Base-by-base conservation (phyloP, 2,797 vertebrate species). In the Phalloptychus januarius region DNA sequence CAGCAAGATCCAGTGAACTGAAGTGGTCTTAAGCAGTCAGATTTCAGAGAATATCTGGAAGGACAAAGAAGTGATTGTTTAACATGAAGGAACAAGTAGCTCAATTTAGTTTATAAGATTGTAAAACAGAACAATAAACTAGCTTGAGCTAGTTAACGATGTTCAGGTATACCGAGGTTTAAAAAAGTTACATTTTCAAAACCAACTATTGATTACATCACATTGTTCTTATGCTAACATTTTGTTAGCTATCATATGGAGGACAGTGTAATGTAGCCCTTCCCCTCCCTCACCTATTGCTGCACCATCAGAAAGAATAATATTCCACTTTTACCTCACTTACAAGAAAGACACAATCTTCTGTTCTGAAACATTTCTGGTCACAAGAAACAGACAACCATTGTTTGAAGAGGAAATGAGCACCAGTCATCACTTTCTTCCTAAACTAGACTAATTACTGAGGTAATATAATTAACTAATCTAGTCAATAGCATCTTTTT, bases 21-120 rank as follows among this genome's bases (percentile, higher is more conserved):
- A 87, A 90, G 87, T 46, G 83, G 80, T 85, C 58, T 50, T 23
- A 61, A 80, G 88, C 84, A 77, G 87, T 80, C 33, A 28, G 75
- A 84, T 82, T 89, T 86, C 77, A 86, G 79, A 89, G 81, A 83
- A 83, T 83, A 18, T 77, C 44, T 3, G 81, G 42, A 44, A 74
- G 87, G 79, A 92, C 87, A 93, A 91, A 91, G 91, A 75, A 42
- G n/a, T 18, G 31, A 58, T 87, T 93, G 90, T 90, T 69, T 73
- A 76, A 85, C 70, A 70, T 58, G 69, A 73, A 80, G 77, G 71
- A 54, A 78, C 67, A 45, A 80, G 63, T 69, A 82, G 75, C 38
- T 63, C 2, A 0, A 58, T 42, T 75, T 86, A 81, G 70, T 79
- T 81, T 80, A 78, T 75, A 82, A 74, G 75, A 77, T n/a, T 78